Evolutionary conservation across 2,888 invertebrate genomes (phyloP).

Genomic region (Torymus aiolomorphi): DNA sequence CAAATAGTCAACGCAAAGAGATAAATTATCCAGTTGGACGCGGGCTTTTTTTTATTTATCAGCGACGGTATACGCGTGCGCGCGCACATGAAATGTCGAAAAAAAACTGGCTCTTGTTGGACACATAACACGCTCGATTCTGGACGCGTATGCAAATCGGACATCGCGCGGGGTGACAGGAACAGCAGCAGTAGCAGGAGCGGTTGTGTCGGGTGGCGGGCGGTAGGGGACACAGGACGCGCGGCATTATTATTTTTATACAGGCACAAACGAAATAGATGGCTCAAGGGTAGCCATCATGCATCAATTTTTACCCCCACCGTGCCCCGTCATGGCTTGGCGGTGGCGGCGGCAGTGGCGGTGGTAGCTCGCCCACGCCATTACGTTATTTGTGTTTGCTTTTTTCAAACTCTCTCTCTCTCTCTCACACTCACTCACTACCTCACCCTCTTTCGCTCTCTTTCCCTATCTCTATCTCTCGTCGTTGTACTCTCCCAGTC

Average conservation of each 20-base stretch:
- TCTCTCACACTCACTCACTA: too few relatives aligned
- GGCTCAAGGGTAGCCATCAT: conserved; percentile 64
- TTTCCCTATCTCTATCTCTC: too few relatives aligned
- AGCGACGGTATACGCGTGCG: background rate
- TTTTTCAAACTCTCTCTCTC: conserved; percentile 40
- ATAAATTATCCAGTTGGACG: conserved; percentile 28
- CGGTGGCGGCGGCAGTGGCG: too few relatives aligned
- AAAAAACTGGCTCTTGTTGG: conserved; percentile 51
- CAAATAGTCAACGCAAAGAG: background rate
- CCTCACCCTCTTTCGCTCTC: too few relatives aligned
- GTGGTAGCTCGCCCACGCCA: conserved; percentile 53
- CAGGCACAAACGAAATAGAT: conserved; percentile 57
- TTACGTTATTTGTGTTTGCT: conserved; percentile 54
- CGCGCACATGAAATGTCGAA: conserved; percentile 37
- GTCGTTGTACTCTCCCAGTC: background rate
- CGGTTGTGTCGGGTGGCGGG: conserved; percentile 44
- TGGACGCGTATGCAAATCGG: conserved; percentile 60
- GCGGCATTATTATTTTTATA: conserved; percentile 62
- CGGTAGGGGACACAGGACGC: conserved; percentile 5
- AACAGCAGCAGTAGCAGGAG: conserved; percentile 33
- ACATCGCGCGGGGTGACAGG: conserved; percentile 61
- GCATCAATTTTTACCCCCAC: conserved; percentile 58
- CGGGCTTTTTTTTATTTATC: conserved; percentile 18
- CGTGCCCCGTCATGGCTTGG: background rate
- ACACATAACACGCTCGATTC: conserved; percentile 30